Base-by-base conservation (phyloP, 1,140 invertebrate species). In the Pinna nobilis region DNA sequence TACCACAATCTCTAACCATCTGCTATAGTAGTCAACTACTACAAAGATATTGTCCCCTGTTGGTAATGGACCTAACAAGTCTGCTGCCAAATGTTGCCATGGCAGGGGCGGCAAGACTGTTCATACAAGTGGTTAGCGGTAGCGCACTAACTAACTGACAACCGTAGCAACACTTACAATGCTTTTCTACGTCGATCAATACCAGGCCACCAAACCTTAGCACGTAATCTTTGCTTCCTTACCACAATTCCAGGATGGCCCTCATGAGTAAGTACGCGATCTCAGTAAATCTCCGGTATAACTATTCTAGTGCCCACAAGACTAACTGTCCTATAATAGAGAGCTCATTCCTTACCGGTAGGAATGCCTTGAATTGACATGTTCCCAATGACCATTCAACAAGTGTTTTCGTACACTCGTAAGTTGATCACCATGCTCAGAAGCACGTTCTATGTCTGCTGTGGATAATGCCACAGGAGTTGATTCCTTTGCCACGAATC, bases 151-250 rank as follows among this genome's bases (percentile, higher is more conserved):
- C 70, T n/a, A 78, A 3, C 51, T 81, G 79, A 59, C 76, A 79
- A 5, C 47, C 44, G 13, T 51, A 28, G 50, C 77, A 79, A n/a
- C 35, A 53, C 47, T 67, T 74, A 41, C 55, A 74, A 30, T 37
- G 3, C 18, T 57, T 55, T 50, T 80, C 75, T 1, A 28, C 61
- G 25, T 76, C 78, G 7, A 18, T 82, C 74, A 3, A 82, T 79
- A 15, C 65, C 69, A 7, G 79, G 70, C 76, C 70, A 81, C 74
- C 69, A 81, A 30, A 82, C 81, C 53, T 75, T 77, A 15, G 61
- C 50, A 3, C 78, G 20, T 20, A 80, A 7, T 6, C 55, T 15
- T 53, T 63, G 59, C 65, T 79, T 77, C 71, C 65, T 71, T 11
- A 11, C 11, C 3, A 79, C 70, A n/a, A 77, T 77, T 11, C 71